Evolutionary conservation across 2,888 invertebrate genomes (phyloP).

Genomic region (Andrena marginata): DNA sequence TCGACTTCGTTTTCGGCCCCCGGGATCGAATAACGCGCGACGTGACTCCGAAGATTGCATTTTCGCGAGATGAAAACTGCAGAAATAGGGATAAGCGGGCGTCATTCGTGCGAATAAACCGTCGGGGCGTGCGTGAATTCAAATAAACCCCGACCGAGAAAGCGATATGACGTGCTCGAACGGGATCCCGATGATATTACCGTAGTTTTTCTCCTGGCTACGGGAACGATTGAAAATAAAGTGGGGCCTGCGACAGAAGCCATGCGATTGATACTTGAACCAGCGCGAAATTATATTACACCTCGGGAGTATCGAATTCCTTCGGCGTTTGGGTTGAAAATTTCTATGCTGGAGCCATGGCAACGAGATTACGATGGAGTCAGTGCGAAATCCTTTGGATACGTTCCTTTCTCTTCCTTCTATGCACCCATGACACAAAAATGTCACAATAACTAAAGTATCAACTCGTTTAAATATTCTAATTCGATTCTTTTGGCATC

Average conservation of each 20-base stretch:
- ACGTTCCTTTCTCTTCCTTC: neutral
- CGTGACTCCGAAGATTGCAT: slow-evolving; percentile 73
- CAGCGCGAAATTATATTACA: slow-evolving; percentile 14
- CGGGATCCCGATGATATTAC: slow-evolving; percentile 52
- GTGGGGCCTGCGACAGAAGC: slow-evolving; percentile 3
- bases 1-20: slow-evolving; percentile 61
- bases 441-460: too few species aligned
- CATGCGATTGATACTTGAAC: slow-evolving; percentile 23
- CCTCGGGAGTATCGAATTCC: neutral
- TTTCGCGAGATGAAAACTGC: slow-evolving; percentile 71
- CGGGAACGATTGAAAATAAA: slow-evolving; percentile 55
- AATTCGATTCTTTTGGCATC: too few species aligned
- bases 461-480: too few species aligned
- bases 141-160: slow-evolving; percentile 59
- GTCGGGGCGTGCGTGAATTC: slow-evolving; percentile 65
- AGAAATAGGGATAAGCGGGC: slow-evolving; percentile 70
- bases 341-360: neutral
- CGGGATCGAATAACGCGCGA: slow-evolving; percentile 70
- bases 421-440: too few species aligned
- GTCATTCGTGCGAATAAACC: slow-evolving; percentile 72
- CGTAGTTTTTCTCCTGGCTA: slow-evolving; percentile 30
- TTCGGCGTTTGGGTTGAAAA: neutral
- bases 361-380: neutral
- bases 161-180: slow-evolving; percentile 59
- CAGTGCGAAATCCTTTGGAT: neutral